phyloP scores from a whole-genome alignment of 2,113 vertebrate genomes.

The Gymnorhina tibicen region DNA sequence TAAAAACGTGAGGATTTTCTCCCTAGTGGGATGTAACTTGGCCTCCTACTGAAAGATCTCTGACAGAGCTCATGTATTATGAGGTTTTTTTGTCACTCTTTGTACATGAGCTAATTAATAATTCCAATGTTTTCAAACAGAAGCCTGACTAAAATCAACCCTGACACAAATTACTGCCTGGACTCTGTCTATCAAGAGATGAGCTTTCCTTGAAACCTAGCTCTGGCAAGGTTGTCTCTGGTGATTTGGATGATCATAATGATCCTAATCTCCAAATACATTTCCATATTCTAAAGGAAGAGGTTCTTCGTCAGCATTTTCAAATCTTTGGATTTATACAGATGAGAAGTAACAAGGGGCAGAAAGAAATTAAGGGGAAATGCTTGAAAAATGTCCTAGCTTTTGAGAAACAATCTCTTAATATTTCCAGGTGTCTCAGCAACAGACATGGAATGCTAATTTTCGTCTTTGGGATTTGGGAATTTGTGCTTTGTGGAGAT shows the following conservation, averaged over 20 bases:
- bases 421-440: neutral
- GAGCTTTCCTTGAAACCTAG: neutral
- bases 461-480: conserved; percentile 8
- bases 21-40: neutral
- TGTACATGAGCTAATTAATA: neutral
- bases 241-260: neutral
- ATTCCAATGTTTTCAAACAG: neutral
- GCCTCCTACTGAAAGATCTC: neutral
- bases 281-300: neutral
- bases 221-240: neutral
- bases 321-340: neutral
- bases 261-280: neutral
- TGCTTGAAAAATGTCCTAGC: neutral
- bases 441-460: neutral
- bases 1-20: neutral
- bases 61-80: neutral
- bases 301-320: neutral
- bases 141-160: neutral
- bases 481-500: neutral
- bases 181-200: neutral
- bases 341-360: neutral
- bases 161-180: neutral
- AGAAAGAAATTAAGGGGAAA: neutral
- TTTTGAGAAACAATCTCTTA: neutral
- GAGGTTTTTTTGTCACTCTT: neutral